A percentile compares a stretch with the other conserved stretches of the same genome.
Conservation (phyloP, 1,140 invertebrate species). For the Danaus plexippus region DNA sequence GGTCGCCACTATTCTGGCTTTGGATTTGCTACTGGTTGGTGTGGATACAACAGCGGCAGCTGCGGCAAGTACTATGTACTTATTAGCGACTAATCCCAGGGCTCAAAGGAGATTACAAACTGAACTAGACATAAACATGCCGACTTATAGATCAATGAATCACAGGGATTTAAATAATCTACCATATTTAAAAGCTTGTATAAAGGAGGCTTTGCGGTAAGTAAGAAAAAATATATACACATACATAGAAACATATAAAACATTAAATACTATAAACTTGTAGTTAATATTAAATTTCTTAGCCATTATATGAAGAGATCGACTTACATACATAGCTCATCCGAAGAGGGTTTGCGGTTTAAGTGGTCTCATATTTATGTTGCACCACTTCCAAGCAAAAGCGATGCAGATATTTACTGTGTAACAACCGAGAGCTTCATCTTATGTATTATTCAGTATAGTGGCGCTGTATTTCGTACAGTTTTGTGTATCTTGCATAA, state of each 20-base stretch:
- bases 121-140: slow-evolving; percentile 79
- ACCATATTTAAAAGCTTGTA: slow-evolving; percentile 87
- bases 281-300: too few species aligned
- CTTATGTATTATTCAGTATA: slow-evolving; percentile 26
- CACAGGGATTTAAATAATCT: slow-evolving; percentile 78
- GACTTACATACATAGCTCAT: too few species aligned
- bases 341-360: slow-evolving; percentile 15
- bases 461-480: slow-evolving; percentile 12
- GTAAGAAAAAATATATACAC: slow-evolving; percentile 5
- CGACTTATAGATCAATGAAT: slow-evolving; percentile 73
- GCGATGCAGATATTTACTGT: slow-evolving; percentile 22
- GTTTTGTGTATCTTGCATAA: too few species aligned
- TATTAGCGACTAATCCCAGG: slow-evolving; percentile 81
- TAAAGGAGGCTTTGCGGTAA: slow-evolving; percentile 91
- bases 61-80: slow-evolving; percentile 84
- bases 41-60: slow-evolving; percentile 89
- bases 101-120: slow-evolving; percentile 81
- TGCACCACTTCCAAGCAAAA: slow-evolving; percentile 21
- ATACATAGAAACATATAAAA: too few species aligned
- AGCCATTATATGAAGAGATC: too few species aligned
- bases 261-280: too few species aligned
- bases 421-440: slow-evolving; percentile 12
- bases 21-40: slow-evolving; percentile 89
- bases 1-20: slow-evolving; percentile 81
- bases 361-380: slow-evolving; percentile 23